Base-by-base conservation (phyloP, 1,140 invertebrate species). In the Acromyrmex echinatior region DNA sequence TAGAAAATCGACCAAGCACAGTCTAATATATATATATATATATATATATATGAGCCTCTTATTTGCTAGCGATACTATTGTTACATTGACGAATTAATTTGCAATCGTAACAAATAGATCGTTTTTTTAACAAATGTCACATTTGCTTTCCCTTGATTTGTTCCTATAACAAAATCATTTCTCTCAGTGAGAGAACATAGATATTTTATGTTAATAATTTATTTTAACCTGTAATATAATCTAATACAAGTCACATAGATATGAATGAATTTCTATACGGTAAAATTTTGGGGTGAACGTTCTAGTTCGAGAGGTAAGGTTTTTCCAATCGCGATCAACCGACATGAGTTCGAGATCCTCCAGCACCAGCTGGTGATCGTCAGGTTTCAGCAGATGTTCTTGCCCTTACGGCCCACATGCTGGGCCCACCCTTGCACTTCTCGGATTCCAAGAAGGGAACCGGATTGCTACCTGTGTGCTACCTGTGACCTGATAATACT, bases 311-410 rank as follows among this genome's bases (percentile, higher is more conserved):
- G 18, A 45, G 35, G 18, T 35, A 45, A n/a, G 35, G 12, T 58
- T 60, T 82, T 74, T 49, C 51, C 25, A 21, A 49, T n/a, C 25
- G 53, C 10, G 51, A 49, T 31, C 12, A 25, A 16, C 56, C 18
- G 53, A n/a, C 65, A 45, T 12, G 28, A 53, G n/a, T 51, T 25
- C 31, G 9, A 45, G 65, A 58, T 81, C 39, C n/a, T 16, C 80
- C 35, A 21, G 39, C 56, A 71, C 58, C 70, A 84, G 80, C 70
- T 84, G 80, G 39, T 70, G 56, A 74, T 84, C 68, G 56, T 84
- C 80, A 76, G 58, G 28, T 84, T 84, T 62, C 80, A 73, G 53
- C 80, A 74, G 80, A 58, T 82, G 68, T 74, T 49, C 18, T 63
- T 9, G 3, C 39, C 80, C 39, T 74, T n/a, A 6, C 70, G 39